These are phyloP conservation scores for Condylura cristata DNA, from an alignment of 2,113 vertebrate species.

Conservation along the genomic window DNA sequence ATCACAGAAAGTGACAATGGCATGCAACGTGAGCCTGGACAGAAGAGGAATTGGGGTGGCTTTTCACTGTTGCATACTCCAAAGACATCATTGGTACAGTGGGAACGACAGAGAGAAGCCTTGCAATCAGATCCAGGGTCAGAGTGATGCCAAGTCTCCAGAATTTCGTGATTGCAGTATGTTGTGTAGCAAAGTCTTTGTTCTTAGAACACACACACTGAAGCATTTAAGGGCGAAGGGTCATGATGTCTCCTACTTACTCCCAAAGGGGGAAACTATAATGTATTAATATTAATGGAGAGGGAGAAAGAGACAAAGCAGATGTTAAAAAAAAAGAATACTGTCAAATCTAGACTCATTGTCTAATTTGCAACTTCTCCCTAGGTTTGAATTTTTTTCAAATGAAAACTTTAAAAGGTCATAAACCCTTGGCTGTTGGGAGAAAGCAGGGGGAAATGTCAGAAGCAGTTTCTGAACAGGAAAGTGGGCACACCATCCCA, in stretches of 20 bases:
- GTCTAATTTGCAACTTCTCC: not conserved
- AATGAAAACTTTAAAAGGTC: not conserved
- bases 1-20: not conserved
- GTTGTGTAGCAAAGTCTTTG: not conserved
- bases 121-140: not conserved
- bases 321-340: not conserved
- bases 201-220: not conserved
- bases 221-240: conserved; percentile 35
- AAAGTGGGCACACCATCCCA: not conserved
- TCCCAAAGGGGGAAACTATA: not conserved
- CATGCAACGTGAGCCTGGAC: not conserved
- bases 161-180: not conserved
- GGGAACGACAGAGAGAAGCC: not conserved
- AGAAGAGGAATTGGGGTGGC: not conserved
- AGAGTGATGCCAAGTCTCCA: not conserved
- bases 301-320: not conserved
- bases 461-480: not conserved
- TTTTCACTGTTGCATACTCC: not conserved
- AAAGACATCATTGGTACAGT: not conserved
- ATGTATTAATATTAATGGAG: conserved; percentile 35
- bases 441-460: not conserved
- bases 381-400: not conserved
- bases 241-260: not conserved
- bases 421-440: not conserved
- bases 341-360: not conserved